phyloP scores from a whole-genome alignment of 1,140 invertebrate species.

The Neodiprion lecontei region DNA sequence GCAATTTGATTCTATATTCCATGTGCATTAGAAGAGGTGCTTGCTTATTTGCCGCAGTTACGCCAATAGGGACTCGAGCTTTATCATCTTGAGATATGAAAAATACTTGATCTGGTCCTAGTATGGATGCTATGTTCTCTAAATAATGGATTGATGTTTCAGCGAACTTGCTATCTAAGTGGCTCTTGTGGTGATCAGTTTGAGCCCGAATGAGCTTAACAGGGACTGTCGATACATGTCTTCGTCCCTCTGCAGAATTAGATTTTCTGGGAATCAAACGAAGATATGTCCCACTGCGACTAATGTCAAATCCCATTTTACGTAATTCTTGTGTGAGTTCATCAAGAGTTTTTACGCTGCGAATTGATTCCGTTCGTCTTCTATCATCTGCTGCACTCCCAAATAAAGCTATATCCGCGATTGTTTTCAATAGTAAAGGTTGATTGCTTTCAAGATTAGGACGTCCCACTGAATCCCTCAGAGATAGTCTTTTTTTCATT shows the following conservation, averaged over 20 bases:
- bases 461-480: conserved; percentile 14
- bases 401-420: conserved; percentile 31
- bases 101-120: no score
- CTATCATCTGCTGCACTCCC: conserved; percentile 30
- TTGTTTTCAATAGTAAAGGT: conserved; percentile 24
- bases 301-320: conserved; percentile 20
- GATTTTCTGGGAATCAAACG: conserved; percentile 23
- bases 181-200: no score
- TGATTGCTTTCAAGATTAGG: conserved; percentile 29
- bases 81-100: no score
- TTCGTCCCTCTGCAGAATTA: conserved; percentile 20
- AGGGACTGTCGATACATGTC: conserved; percentile 29
- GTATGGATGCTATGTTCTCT: no score
- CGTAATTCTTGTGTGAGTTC: conserved; percentile 26
- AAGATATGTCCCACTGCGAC: conserved; percentile 25
- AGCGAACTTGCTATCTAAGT: no score
- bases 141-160: no score
- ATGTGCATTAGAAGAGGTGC: no score
- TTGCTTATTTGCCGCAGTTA: no score
- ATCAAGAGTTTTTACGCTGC: conserved; percentile 28
- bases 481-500: background rate
- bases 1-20: no score
- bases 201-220: no score
- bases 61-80: no score
- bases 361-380: conserved; percentile 28